Conservation (phyloP, 35 echinoderm and acorn worm genomes). For the Hemicentrotus pulcherrimus region DNA sequence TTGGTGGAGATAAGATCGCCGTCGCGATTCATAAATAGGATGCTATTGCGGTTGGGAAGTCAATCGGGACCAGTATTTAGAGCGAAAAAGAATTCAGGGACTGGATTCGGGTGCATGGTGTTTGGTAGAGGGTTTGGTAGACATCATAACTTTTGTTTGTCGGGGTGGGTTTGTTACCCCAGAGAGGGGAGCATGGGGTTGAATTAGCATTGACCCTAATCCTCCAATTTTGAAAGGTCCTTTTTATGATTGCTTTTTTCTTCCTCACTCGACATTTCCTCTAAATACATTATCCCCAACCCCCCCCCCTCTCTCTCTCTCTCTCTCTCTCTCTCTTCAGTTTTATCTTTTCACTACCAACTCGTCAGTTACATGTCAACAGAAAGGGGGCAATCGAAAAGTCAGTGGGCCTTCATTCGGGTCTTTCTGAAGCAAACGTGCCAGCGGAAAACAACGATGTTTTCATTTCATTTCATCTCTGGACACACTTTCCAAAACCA, state of each 20-base stretch:
- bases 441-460: no score
- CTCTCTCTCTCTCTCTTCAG: background rate
- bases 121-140: background rate
- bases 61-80: slow-evolving; percentile 10
- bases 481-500: no score
- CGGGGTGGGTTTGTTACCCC: background rate
- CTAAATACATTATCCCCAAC: background rate
- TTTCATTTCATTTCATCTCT: no score
- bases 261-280: background rate
- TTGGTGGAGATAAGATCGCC: slow-evolving; percentile 47
- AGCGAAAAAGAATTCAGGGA: background rate
- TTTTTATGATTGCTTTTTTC: background rate
- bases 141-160: background rate
- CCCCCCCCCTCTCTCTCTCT: background rate
- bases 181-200: background rate
- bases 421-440: no score
- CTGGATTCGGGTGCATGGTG: background rate
- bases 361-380: no score
- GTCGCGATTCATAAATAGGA: slow-evolving; percentile 22
- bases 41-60: slow-evolving; percentile 15
- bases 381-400: no score
- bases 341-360: no score
- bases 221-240: background rate
- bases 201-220: slow-evolving; percentile 18
- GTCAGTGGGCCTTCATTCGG: no score